Conservation (phyloP, 2,113 vertebrate species). For the Suncus etruscus region DNA sequence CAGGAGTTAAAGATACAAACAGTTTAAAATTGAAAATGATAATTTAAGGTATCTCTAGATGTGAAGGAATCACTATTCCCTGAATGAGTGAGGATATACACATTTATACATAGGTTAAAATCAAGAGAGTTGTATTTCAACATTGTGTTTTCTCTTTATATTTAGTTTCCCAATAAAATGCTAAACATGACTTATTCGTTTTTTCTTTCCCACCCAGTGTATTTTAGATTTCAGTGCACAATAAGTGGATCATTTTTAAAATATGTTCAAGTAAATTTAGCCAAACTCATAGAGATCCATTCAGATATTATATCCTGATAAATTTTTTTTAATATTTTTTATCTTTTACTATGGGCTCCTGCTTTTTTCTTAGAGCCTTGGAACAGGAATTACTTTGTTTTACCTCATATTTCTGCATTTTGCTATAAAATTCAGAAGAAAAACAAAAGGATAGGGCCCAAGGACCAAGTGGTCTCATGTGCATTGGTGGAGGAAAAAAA, state of each 20-base stretch:
- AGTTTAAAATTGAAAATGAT: not conserved
- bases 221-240: not conserved
- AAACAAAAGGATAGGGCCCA: too few species aligned
- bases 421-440: too few species aligned
- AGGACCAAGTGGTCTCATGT: too few species aligned
- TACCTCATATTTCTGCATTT: too few species aligned
- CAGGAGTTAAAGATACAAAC: not conserved
- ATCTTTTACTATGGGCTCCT: too few species aligned
- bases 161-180: not conserved
- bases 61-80: not conserved
- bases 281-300: not conserved
- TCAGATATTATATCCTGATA: not conserved
- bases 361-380: too few species aligned
- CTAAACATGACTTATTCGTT: not conserved
- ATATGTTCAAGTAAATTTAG: conserved; percentile 14
- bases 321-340: too few species aligned
- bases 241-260: conserved; percentile 2
- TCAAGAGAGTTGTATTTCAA: not conserved
- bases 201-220: not conserved
- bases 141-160: not conserved
- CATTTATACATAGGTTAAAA: not conserved
- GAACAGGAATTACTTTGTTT: too few species aligned
- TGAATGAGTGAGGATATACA: not conserved
- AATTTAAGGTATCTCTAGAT: not conserved
- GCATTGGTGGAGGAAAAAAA: too few species aligned